Evolutionary conservation across 2,113 vertebrate species (phyloP), one percentile per base, ranked within the genome.

Genomic region (Clupea harengus): DNA sequence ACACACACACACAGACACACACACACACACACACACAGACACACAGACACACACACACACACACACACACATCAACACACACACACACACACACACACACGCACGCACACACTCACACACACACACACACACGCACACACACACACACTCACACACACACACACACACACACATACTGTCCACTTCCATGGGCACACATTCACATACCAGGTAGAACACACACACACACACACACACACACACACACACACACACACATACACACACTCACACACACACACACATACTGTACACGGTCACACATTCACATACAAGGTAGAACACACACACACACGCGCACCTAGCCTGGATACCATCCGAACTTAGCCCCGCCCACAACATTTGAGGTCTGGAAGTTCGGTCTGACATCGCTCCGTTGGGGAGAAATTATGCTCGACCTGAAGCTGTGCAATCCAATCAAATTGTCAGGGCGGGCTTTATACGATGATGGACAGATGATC

Each of bases 181-280:
- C 57, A 64, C 50, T 54, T 54, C 50, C 50, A 54, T 11, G 50
- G 8, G 0, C 50, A 54, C 50, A 97, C 96, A 11, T 99, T 98
- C 92, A 64, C 60, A 1, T 22, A 22, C 20, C 0, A 64, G 20
- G 22, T 22, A 39, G 39, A 39, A 64, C 60, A 64, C 60, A 64
- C 60, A 64, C 60, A 64, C 18, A 64, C 60, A 64, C 60, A 64
- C 60, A 64, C 60, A 64, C 60, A 64, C 60, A 64, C 60, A 64
- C 60, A 64, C 50, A 52, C n/a, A n/a, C 57, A 64, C 57, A 64
- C 60, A 20, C 8, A 22, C 57, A 64, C 57, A 2, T 22, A 20
- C 57, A 64, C 57, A 20, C 57, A 1, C 57, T n/a, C 57, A 64
- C 18, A 3, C 57, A 64, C 57, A 64, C 57, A 20, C 57, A 64